Conservation (phyloP, 2,113 vertebrate species). For the Salvelinus alpinus region DNA sequence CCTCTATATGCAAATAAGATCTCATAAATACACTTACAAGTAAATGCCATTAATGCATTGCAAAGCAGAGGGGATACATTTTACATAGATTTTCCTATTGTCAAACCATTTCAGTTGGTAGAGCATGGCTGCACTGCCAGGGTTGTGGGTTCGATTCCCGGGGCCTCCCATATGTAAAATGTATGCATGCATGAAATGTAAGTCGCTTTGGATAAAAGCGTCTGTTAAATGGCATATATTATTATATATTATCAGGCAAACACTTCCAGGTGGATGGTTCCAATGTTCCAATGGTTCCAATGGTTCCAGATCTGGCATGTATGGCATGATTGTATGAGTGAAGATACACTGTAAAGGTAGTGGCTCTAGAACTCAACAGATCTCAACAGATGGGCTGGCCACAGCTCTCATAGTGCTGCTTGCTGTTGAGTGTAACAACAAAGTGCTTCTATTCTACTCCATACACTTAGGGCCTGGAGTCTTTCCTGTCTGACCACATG, state of each 20-base stretch:
- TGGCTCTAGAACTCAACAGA: no score
- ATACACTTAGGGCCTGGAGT: no score
- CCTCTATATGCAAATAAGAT: conserved; percentile 12
- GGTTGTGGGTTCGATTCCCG: no score
- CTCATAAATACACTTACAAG: neutral
- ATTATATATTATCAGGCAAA: neutral
- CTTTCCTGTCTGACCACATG: no score
- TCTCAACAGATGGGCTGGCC: neutral
- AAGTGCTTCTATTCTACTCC: neutral
- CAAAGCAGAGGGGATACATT: neutral
- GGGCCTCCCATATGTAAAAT: no score
- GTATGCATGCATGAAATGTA: no score
- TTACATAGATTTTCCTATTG: no score
- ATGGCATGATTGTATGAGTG: neutral
- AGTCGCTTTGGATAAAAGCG: no score
- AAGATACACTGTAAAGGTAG: neutral
- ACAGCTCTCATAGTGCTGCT: neutral
- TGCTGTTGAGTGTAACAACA: neutral
- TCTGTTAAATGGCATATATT: no score
- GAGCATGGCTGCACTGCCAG: no score
- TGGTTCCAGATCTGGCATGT: neutral
- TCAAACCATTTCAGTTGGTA: no score
- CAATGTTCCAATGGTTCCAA: neutral
- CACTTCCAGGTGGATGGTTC: neutral
- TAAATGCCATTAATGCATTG: neutral